Evolutionary conservation across 2,888 invertebrate species (phyloP).

Genomic region (Macrophya alboannulata): DNA sequence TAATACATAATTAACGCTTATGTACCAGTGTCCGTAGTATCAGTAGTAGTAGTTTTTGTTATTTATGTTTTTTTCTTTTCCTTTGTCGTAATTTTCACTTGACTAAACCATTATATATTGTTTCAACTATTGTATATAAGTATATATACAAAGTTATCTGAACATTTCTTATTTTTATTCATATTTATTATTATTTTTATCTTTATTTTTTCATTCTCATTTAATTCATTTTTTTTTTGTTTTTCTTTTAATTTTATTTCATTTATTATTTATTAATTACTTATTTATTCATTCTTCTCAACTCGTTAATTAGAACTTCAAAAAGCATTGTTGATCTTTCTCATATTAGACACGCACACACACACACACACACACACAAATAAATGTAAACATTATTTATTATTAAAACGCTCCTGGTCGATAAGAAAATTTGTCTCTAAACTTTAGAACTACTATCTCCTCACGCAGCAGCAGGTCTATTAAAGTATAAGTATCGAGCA

Average conservation of each 20-base stretch:
- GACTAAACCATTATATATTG: not conserved
- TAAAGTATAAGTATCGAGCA: not conserved
- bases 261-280: no score
- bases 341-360: not conserved
- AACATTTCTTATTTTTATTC: no score
- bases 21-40: not conserved
- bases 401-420: not conserved
- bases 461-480: not conserved
- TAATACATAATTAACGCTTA: slow-evolving; percentile 25
- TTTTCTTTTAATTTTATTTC: not conserved
- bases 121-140: not conserved
- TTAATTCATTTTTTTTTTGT: not conserved
- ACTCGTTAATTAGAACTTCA: not conserved
- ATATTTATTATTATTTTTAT: not conserved
- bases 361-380: not conserved
- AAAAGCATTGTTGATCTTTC: no score
- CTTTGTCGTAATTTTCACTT: not conserved
- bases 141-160: no score
- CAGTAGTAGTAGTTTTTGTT: not conserved
- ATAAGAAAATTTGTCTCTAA: not conserved
- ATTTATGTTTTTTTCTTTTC: not conserved
- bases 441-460: not conserved
- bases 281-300: not conserved
- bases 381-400: not conserved
- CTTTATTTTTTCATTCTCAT: no score